phyloP scores from a whole-genome alignment of 2,113 vertebrate species.

The mouse (Mus musculus) region DNA sequence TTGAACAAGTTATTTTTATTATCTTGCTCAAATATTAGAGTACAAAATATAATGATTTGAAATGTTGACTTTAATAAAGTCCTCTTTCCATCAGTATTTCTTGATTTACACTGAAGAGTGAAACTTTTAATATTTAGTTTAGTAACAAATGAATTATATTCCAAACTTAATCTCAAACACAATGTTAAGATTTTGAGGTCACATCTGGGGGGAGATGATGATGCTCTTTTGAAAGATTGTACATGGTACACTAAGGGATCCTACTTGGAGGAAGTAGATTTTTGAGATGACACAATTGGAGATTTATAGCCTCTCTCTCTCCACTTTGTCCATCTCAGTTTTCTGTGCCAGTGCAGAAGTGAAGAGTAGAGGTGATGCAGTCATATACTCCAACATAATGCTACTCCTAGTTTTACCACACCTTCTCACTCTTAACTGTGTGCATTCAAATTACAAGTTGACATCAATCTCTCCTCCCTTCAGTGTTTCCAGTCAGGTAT shows the following conservation, averaged over 20 bases:
- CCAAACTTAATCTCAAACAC: background rate
- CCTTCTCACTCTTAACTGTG: background rate
- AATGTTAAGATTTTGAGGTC: background rate
- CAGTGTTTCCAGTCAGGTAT: background rate
- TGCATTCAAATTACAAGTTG: background rate
- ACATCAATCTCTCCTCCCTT: background rate
- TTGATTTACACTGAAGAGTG: background rate
- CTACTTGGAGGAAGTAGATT: background rate
- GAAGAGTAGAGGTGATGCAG: background rate
- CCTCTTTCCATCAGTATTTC: background rate
- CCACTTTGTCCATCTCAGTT: background rate
- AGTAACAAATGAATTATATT: background rate
- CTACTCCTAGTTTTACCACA: fast-evolving
- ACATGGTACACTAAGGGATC: fast-evolving
- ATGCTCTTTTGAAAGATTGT: background rate
- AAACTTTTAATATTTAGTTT: background rate
- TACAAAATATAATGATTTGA: background rate
- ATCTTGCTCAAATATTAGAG: background rate
- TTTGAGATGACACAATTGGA: background rate
- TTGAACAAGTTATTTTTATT: background rate
- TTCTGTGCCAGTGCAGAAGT: background rate
- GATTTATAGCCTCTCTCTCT: background rate
- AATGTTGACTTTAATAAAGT: background rate
- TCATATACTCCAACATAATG: no score
- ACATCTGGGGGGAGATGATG: background rate